Evolutionary conservation across 2,888 invertebrate species (phyloP), one percentile per base, ranked within the genome.

Genomic region (Eristalis intricaria): DNA sequence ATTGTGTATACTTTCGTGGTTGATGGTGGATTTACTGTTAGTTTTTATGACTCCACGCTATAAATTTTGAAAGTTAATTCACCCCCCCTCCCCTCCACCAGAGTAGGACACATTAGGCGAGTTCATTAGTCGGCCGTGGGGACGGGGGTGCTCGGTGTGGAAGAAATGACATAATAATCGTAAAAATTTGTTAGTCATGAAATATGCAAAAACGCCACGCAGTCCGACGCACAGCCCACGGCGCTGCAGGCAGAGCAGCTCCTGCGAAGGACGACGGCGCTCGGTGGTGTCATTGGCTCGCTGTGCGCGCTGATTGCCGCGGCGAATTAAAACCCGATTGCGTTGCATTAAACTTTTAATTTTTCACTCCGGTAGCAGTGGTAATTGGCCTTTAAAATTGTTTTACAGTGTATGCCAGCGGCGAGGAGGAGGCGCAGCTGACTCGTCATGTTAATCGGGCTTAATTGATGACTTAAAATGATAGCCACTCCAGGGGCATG

Each of bases 41-140:
- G 64, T 68, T 82, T 85, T 85, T 85, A 85, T 38, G 63, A 77
- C 71, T 85, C 56, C 3, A 38, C 58, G 68, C 76, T 63, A 77
- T 85, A 81, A 76, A 84, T 76, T 84, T 84, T 15, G 29, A 65
- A 77, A 82, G 66, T 85, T 85, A 63, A 82, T 85, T 63, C 60
- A 40, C 71, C 19, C 1, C 50, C 7, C 8, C 19, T 10, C 50
- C 8, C 8, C 8, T 1, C 43, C n/a, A n/a, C 43, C 1, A 5
- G 73, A 69, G n/a, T 82, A 60, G 73, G 69, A 73, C 73, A 82
- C 71, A 71, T 73, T 82, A 77, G n/a, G n/a, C 69, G 77, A 64
- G 85, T 82, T 77, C 40, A 84, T 83, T 73, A 71, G 63, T 77
- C 60, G 65, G 22, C n/a, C 2, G 15, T 22, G 11, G 11, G 26